Conservation (phyloP, 2,888 invertebrate species). For the Mythimna lalbum region DNA sequence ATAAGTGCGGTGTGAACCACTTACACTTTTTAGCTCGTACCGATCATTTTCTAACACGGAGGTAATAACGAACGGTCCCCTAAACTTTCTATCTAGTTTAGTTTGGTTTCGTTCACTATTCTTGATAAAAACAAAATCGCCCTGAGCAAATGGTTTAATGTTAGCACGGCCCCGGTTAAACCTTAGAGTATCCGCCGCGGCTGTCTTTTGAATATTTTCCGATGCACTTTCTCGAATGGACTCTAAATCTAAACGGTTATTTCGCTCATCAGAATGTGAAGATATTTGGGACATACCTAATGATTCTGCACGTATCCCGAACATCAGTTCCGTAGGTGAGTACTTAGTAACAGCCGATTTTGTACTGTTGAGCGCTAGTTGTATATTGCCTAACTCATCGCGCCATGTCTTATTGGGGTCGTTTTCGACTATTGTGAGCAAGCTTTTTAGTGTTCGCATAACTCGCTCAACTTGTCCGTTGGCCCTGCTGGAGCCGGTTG, state of each 20-base stretch:
- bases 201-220: no score
- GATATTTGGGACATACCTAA: no score
- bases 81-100: background rate
- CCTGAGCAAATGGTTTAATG: slow-evolving; percentile 1
- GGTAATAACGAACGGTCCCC: background rate
- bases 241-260: no score
- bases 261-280: no score
- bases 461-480: slow-evolving; percentile 31
- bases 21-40: background rate
- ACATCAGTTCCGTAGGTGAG: no score
- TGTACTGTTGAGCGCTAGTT: background rate
- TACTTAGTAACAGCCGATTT: no score
- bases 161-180: background rate
- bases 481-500: slow-evolving; percentile 51
- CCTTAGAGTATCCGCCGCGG: no score
- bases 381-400: slow-evolving; percentile 3
- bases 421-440: slow-evolving; percentile 5
- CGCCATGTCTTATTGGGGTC: no score
- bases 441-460: slow-evolving; percentile 15
- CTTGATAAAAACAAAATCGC: slow-evolving; percentile 1
- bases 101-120: background rate
- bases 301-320: no score
- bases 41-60: background rate
- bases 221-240: no score
- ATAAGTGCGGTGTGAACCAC: no score